A percentile compares a stretch with the other conserved stretches of the same genome.
phyloP scores from a whole-genome alignment of 2,888 invertebrate genomes.

The Rotaria macrura region DNA sequence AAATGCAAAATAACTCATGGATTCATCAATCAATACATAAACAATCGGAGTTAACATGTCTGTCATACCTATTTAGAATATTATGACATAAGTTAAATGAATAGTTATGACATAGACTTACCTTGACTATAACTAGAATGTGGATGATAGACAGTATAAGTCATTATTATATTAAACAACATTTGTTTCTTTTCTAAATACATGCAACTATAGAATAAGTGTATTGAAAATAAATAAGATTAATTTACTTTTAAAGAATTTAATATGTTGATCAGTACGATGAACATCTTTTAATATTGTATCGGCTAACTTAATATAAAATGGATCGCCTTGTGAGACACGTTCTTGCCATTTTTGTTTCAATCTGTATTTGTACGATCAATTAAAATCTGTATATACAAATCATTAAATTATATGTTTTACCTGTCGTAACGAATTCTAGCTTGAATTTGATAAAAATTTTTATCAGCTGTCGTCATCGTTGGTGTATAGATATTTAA shows the following conservation, averaged over 20 bases:
- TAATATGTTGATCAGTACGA: conserved; percentile 80
- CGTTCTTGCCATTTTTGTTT: conserved; percentile 21
- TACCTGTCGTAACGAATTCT: background rate
- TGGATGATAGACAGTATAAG: conserved; percentile 87
- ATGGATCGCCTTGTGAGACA: background rate
- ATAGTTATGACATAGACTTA: background rate
- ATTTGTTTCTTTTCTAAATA: conserved; percentile 84
- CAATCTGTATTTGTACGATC: background rate
- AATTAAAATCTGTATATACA: no score
- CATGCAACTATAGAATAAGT: conserved; percentile 51
- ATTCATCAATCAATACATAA: conserved; percentile 91
- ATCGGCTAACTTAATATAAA: conserved; percentile 65
- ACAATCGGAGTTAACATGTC: conserved; percentile 86
- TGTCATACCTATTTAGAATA: conserved; percentile 65
- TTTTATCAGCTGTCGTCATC: background rate
- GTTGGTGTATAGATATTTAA: background rate
- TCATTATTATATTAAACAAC: conserved; percentile 78
- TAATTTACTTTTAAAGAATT: conserved; percentile 63
- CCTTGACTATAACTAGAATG: conserved; percentile 81
- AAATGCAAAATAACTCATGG: conserved; percentile 87
- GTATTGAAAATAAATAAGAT: background rate
- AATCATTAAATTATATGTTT: no score
- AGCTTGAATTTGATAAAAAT: background rate
- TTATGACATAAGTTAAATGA: background rate
- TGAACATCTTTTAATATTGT: conserved; percentile 92